Evolutionary conservation across 2,888 invertebrate genomes (phyloP).

Genomic region (Ligdia adustata): DNA sequence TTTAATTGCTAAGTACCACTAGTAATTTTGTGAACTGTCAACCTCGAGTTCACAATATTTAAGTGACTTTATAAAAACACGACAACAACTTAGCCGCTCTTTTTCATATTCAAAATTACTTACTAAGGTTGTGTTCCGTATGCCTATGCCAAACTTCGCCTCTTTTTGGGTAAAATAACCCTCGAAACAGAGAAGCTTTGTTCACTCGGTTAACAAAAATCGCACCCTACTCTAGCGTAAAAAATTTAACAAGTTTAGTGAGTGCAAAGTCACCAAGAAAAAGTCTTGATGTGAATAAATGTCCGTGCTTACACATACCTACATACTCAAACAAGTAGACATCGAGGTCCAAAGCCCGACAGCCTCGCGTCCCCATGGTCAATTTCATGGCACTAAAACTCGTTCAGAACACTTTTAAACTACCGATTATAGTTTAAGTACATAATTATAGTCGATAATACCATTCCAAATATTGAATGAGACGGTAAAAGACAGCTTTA

Average conservation of each 20-base stretch:
- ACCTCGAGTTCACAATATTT: too few relatives aligned
- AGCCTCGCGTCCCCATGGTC: slow-evolving; percentile 64
- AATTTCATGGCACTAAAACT: slow-evolving; percentile 60
- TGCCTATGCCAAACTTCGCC: too few relatives aligned
- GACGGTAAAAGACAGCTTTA: slow-evolving; percentile 15
- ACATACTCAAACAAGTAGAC: slow-evolving; percentile 6
- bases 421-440: slow-evolving; percentile 29
- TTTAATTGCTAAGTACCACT: too few relatives aligned
- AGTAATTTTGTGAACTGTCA: too few relatives aligned
- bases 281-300: slow-evolving; percentile 24
- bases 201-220: too few relatives aligned
- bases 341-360: slow-evolving; percentile 49
- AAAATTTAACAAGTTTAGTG: slow-evolving; percentile 25
- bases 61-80: too few relatives aligned
- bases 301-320: slow-evolving; percentile 9
- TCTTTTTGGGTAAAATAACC: too few relatives aligned
- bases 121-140: too few relatives aligned
- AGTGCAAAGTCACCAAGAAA: slow-evolving; percentile 35
- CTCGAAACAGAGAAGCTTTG: too few relatives aligned
- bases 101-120: too few relatives aligned
- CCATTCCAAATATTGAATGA: slow-evolving; percentile 24
- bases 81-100: too few relatives aligned
- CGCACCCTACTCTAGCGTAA: slow-evolving; percentile 26
- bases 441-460: slow-evolving; percentile 29
- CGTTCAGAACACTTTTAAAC: slow-evolving; percentile 31